phyloP scores from a whole-genome alignment of 2,888 invertebrate genomes.

The Cheilosia impressa region DNA sequence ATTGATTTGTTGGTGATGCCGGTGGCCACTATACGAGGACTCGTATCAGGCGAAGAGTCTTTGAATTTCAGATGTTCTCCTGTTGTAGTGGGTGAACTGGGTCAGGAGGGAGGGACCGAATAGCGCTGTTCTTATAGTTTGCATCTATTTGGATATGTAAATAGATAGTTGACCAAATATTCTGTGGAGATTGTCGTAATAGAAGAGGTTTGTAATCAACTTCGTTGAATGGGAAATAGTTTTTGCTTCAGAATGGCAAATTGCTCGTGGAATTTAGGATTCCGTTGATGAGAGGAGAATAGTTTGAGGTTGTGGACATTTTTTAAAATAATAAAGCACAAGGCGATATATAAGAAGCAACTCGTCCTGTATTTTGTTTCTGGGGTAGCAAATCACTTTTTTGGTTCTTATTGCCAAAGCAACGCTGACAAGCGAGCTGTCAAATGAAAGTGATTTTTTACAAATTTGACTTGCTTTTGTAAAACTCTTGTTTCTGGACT shows the following conservation, averaged over 20 bases:
- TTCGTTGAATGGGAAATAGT: not conserved
- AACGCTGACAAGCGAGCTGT: too few species aligned
- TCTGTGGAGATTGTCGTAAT: constrained; percentile 13
- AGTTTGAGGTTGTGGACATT: too few species aligned
- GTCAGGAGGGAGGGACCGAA: not conserved
- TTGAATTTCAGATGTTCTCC: not conserved
- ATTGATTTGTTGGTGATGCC: constrained; percentile 19
- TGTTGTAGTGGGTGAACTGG: not conserved
- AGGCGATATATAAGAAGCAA: too few species aligned
- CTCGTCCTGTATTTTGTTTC: too few species aligned
- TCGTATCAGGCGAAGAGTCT: constrained; percentile 10
- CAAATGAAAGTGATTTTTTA: too few species aligned
- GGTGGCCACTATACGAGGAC: not conserved
- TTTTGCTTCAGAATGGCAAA: not conserved
- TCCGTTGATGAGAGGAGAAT: not conserved
- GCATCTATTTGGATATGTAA: constrained; percentile 2
- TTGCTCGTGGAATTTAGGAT: not conserved
- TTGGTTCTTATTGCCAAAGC: too few species aligned
- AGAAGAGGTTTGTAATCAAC: constrained; percentile 16
- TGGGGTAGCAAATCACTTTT: too few species aligned
- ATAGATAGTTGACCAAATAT: constrained; percentile 4
- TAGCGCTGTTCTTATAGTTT: not conserved
- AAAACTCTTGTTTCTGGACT: too few species aligned
- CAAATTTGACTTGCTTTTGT: too few species aligned
- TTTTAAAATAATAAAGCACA: too few species aligned